Evolutionary conservation across 2,113 vertebrate genomes (phyloP), one percentile per base, ranked within the genome.

Genomic region (Stigmatopora nigra): DNA sequence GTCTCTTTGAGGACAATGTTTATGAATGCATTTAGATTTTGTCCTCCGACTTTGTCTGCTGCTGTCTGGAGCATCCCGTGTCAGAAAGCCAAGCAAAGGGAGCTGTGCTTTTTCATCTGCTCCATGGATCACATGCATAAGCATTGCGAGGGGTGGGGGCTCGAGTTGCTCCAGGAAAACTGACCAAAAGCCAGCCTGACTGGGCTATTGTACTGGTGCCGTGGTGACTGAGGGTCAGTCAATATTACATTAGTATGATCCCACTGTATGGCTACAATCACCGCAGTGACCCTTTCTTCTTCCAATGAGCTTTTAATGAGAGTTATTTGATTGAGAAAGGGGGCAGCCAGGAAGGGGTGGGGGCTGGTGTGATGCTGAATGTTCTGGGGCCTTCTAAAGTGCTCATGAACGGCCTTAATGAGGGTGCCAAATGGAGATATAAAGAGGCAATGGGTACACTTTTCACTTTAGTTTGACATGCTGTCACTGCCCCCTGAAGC

Each of bases 381-480:
- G 83, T 80, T 79, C 76, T 71, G 69, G 79, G 82, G 74, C 73
- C 35, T 80, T 83, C 86, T 87, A 89, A 61, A 89, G 84, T 88
- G 82, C 86, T 86, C 81, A 67, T 84, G 82, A 89, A 87, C 75
- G 83, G 85, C 73, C 79, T 87, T 90, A 89, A 88, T 85, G 88
- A 89, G 78, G 76, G 78, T 80, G 78, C 88, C 83, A 89, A 88
- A 90, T 89, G 88, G 88, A 89, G 87, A 90, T 87, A 90, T 90
- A 90, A 90, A 88, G 88, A 87, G 86, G 77, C 78, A 89, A 88
- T 88, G 86, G 88, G 87, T 87, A 88, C 88, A 89, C 87, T 89
- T 88, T 88, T 89, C 87, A 87, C 87, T 86, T 86, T 82, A 76
- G 78, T 72, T 83, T 88, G 87, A 89, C 87, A 90, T 69, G 84